A percentile compares a stretch with the other conserved stretches of the same genome.
Evolutionary conservation across 2,113 vertebrate genomes (phyloP).

Genomic region (Sebastes fasciatus): DNA sequence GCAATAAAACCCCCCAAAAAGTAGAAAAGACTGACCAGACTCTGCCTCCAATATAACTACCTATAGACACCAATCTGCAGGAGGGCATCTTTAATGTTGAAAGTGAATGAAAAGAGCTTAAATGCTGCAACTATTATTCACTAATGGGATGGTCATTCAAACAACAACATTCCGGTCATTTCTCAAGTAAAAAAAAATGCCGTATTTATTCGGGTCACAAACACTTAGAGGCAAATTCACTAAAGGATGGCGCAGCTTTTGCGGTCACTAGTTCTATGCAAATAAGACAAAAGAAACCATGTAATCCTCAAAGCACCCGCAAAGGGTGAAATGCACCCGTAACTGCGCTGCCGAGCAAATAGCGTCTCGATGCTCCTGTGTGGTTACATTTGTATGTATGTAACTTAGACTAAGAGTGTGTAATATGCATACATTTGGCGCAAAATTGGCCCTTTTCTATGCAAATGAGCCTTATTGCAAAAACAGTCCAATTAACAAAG

Average conservation of each 20-base stretch:
- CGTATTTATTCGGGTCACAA: too few species aligned
- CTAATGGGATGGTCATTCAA: background rate
- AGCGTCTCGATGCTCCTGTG: too few species aligned
- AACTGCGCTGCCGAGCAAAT: background rate
- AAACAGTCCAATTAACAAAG: background rate
- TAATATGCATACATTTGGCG: background rate
- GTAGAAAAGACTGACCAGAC: constrained; percentile 1
- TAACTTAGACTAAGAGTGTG: background rate
- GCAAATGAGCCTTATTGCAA: background rate
- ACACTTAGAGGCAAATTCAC: too few species aligned
- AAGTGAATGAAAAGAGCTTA: background rate
- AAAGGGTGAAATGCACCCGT: background rate
- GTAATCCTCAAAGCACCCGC: background rate
- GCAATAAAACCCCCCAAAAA: constrained; percentile 47
- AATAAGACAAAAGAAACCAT: background rate
- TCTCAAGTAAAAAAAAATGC: too few species aligned
- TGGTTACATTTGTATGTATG: background rate
- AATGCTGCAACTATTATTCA: background rate
- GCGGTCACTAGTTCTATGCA: too few species aligned
- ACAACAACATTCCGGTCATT: background rate
- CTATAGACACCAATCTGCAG: constrained; percentile 12
- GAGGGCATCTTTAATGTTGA: constrained; percentile 30
- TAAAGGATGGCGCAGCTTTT: too few species aligned
- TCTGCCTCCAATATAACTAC: background rate
- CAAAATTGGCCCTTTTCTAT: background rate